Base-by-base conservation (phyloP, 2,888 invertebrate species). In the Nomada fucata region DNA sequence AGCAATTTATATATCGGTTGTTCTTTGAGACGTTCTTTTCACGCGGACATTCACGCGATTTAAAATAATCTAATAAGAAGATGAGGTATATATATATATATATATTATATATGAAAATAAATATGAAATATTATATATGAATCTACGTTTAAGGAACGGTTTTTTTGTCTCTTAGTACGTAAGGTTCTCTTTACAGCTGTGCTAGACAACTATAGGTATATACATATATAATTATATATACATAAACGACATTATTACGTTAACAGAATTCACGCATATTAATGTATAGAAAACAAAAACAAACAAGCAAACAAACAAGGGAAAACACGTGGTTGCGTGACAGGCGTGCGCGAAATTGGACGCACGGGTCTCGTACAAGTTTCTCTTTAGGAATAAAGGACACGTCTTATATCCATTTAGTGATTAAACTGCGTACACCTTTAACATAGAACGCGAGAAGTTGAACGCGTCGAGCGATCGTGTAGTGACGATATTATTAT, bases 141-240 rank as follows among this genome's bases (percentile, higher is more conserved):
- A 75, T 75, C 79, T 88, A 88, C 71, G 86, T 84, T 88, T 88
- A 88, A 88, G 81, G 81, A 86, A 86, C 86, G 80, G 82, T 88
- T 88, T 80, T 68, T 86, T 88, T 82, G 86, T 88, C 85, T 91
- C 82, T 85, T 88, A 89, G 88, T 85, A 88, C 89, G 83, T 91
- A 91, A 90, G 91, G 79, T 89, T 90, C 91, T 90, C 91, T 92
- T 89, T 87, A 91, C 93, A 93, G 92, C 93, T 93, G 93, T 93
- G 93, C 92, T 93, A 93, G 92, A 93, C 92, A 93, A 93, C 92
- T 93, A 92, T 91, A 91, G 89, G 78, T 72, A 76, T 78, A 84
- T 69, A 74, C 65, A 68, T 68, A 60, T 69, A 76, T 73, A 69
- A 55, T 42, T 76, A 76, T 80, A 75, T 76, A 84, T 73, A 74